Evolutionary conservation across 2,797 vertebrate species (phyloP), one percentile per base, ranked within the genome.

Genomic region (Hirundo rustica): DNA sequence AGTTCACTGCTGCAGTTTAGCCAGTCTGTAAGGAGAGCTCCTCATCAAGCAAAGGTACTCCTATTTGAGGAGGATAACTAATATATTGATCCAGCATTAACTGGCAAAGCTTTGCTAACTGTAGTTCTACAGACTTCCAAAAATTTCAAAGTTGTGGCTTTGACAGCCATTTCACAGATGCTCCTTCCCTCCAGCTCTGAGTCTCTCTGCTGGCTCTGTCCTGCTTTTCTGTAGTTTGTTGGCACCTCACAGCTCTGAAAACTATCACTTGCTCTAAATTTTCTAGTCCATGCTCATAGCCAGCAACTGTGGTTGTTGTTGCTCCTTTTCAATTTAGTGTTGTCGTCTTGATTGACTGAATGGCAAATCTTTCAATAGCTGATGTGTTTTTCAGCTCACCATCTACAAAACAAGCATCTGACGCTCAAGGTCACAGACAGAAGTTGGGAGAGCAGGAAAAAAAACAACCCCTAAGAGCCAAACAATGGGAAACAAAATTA

Each of bases 111-210:
- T 67, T 80, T 61, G 34, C 32, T 80, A 48, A 42, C n/a, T 48
- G 18, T 10, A 85, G 45, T 4, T 48, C 55, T 36, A 44, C 29
- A 88, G 57, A 70, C 19, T 54, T 85, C 30, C 50, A 91, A 82
- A 86, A 79, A 65, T 38, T 48, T 81, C n/a, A 47, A 17, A 30
- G 36, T 65, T 66, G 34, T 18, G 27, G 16, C 27, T 62, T 93
- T 91, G 71, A 89, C 88, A 93, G 61, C 29, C 71, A 42, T 79
- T 91, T 86, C 92, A 75, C 72, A 93, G 84, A 87, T 71, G 42
- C 53, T 93, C 21, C 53, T 76, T 94, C 55, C 48, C 64, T 91
- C 38, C 68, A 89, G 53, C 78, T 79, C 74, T 1, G 1, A 83
- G 57, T 45, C 42, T 71, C 32, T 82, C 42, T 82, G 64, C 64